Evolutionary conservation across 2,888 invertebrate species (phyloP), one percentile per base, ranked within the genome.

Genomic region (Cephus sareptanus): DNA sequence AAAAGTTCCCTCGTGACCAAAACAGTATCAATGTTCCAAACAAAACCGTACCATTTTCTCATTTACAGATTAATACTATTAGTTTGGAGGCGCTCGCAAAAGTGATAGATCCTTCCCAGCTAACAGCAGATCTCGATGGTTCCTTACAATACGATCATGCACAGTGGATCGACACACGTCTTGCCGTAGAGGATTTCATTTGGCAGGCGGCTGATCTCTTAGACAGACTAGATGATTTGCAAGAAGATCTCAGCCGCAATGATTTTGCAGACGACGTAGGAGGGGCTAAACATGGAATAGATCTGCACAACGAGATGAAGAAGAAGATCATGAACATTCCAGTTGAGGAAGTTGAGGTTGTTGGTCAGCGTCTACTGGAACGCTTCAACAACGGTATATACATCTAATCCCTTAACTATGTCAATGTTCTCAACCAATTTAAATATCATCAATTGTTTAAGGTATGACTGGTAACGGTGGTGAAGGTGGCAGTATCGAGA

Each of bases 121-220:
- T 99, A 85, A 98, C 99, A 31, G 93, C 95, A 69, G 99, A 99
- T 91, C 95, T 99, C 91, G 99, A 99, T 88, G 99, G 99, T 73
- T 95, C 96, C 35, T 93, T 99, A 87, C 95, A 95, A 87, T 99
- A 99, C 92, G 98, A 99, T 92, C 98, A 99, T 93, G 95, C 97
- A 84, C 97, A 97, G 90, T 99, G 99, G 99, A 96, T 99, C 88
- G 98, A 99, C 89, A 95, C 98, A 82, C 94, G 99, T 92, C 92
- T 98, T 92, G 97, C 98, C 79, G 94, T 98, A 87, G 99, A 99
- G 93, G 98, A 98, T 90, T 97, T 99, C 92, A 96, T 97, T 87
- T 98, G 98, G 98, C 98, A 98, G 93, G 97, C 98, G 1, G 96
- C 97, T 75, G 99, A 99, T 91, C 94, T 98, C 82, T 94, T 98